Percentiles rank a stretch among this genome's conserved stretches.
Conservation (phyloP, 2,888 invertebrate genomes). For the Tipula confusa region DNA sequence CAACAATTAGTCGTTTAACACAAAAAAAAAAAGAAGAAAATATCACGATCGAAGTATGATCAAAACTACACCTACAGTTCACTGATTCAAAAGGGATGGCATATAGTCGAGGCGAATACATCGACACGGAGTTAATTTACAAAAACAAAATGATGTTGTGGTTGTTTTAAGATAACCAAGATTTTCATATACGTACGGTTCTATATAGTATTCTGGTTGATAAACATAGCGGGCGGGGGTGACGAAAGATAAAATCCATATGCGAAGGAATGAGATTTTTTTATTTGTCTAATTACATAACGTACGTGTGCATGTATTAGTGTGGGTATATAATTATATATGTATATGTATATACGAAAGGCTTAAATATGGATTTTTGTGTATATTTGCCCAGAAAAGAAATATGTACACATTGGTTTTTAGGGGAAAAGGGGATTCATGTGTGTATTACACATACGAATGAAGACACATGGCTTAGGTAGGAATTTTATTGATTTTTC, state of each 20-base stretch:
- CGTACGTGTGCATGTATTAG: not conserved
- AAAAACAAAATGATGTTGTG: not conserved
- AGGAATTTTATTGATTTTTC: not conserved
- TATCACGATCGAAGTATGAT: too few species aligned
- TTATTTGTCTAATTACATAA: not conserved
- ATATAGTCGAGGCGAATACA: not conserved
- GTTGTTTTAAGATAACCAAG: not conserved
- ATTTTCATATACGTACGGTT: not conserved
- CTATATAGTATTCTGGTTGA: not conserved
- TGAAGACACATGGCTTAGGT: not conserved
- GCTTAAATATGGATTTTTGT: not conserved
- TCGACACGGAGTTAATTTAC: not conserved
- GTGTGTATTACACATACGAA: not conserved
- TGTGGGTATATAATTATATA: not conserved
- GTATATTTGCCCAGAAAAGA: not conserved
- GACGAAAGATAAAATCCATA: not conserved
- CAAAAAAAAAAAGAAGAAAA: too few species aligned
- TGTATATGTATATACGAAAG: not conserved
- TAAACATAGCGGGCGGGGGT: not conserved
- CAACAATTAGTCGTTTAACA: not conserved
- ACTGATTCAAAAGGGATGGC: not conserved
- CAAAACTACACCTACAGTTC: not conserved
- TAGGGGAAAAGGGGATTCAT: conserved; percentile 20
- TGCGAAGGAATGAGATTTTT: not conserved
- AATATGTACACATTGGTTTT: not conserved